Conservation (phyloP, 2,888 invertebrate genomes). For the Syritta pipiens region DNA sequence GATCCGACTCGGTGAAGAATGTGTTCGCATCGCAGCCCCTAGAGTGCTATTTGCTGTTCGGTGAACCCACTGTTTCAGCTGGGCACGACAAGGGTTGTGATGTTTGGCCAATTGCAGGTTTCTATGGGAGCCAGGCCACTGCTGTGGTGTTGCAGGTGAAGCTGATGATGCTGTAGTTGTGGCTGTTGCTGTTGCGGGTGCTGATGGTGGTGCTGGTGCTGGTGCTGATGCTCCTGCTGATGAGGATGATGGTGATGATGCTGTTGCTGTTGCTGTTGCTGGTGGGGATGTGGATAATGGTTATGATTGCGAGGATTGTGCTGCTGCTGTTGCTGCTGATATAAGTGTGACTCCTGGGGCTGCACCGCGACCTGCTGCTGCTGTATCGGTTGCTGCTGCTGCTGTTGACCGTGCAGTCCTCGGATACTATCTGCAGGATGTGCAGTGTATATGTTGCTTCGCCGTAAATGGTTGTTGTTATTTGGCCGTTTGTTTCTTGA, state of each 20-base stretch:
- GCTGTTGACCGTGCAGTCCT: conserved; percentile 72
- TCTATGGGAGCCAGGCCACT: conserved; percentile 68
- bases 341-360: conserved; percentile 68
- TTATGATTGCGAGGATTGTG: conserved; percentile 70
- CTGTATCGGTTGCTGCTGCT: conserved; percentile 48
- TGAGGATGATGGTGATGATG: conserved; percentile 76
- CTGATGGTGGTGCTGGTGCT: conserved; percentile 70
- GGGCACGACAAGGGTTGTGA: conserved; percentile 76
- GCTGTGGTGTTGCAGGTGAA: conserved; percentile 55
- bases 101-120: conserved; percentile 75
- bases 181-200: conserved; percentile 65
- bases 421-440: conserved; percentile 79
- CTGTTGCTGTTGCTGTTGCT: conserved; percentile 72
- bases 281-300: conserved; percentile 69
- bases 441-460: conserved; percentile 79
- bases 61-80: conserved; percentile 74
- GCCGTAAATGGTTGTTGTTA: conserved; percentile 78
- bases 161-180: conserved; percentile 46
- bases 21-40: conserved; percentile 31
- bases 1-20: conserved; percentile 21
- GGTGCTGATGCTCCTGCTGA: conserved; percentile 72
- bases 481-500: conserved; percentile 78
- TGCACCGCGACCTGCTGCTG: conserved; percentile 51
- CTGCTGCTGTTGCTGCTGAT: conserved; percentile 71
- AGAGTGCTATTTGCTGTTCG: conserved; percentile 48